Percentiles rank a stretch among this genome's conserved stretches.
phyloP scores from a whole-genome alignment of 2,113 vertebrate species.

The Montifringilla adamsi region DNA sequence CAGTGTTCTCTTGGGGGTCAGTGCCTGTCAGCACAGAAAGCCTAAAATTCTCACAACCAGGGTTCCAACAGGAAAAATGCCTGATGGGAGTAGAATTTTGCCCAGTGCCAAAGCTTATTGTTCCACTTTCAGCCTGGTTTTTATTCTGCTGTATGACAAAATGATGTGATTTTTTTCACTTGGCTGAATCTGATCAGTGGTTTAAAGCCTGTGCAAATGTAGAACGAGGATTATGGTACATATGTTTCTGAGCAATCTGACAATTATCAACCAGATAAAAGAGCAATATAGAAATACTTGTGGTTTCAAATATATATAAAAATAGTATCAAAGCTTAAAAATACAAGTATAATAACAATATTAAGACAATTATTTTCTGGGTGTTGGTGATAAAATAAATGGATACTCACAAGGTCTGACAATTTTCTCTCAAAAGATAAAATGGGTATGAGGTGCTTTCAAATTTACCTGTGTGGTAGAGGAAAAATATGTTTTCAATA shows the following conservation, averaged over 20 bases:
- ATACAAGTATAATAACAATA: background rate
- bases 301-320: background rate
- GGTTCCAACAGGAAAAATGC: background rate
- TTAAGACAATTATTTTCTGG: background rate
- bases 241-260: background rate
- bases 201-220: background rate
- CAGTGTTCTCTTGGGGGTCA: background rate
- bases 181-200: background rate
- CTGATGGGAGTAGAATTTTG: background rate
- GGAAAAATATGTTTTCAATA: background rate
- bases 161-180: background rate
- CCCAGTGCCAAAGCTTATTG: background rate
- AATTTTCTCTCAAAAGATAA: background rate
- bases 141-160: background rate
- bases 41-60: background rate
- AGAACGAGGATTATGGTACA: background rate
- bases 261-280: background rate
- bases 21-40: background rate
- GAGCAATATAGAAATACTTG: background rate
- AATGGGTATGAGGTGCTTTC: background rate
- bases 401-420: background rate
- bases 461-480: background rate
- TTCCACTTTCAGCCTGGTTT: background rate
- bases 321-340: background rate
- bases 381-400: background rate